Base-by-base conservation (phyloP, 2,888 invertebrate species). In the Eumacrocentrus americanus region DNA sequence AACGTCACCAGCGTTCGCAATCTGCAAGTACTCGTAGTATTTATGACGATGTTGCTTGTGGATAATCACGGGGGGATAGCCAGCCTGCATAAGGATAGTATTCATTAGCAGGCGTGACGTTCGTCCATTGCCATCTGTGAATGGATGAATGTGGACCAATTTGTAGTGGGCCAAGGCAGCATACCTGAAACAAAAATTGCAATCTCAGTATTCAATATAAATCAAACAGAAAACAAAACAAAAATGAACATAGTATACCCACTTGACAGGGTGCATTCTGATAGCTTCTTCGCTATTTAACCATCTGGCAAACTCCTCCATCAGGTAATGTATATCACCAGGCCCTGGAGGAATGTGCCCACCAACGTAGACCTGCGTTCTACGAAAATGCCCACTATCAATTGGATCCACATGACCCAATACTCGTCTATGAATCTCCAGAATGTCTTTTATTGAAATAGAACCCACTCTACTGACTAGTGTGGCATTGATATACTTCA, bases 151-250 rank as follows among this genome's bases (percentile, higher is more conserved):
- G 77, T 93, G 92, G 0, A 98, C 98, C 44, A 98, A 81, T 82
- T 96, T 96, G 82, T 98, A 98, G 83, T 98, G 98, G 0, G 96
- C 97, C 55, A 98, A 82, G 0, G 98, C 98, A 52, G 98, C 97
- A 77, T 92, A 92, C 80, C 95, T 93, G 70, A 7, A 64, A 64
- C 0, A 23, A 35, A 11, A n/a, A 48, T 37, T 9, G 11, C 12
- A 54, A 53, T 29, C 5, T 29, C 9, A 12, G 23, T 25, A 16
- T 25, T 14, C 20, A 9, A n/a, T 22, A 6, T 9, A 1, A 14
- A 25, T 7, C 12, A 25, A 25, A 46, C 12, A 5, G n/a, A 38
- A 22, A 37, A 42, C n/a, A n/a, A n/a, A 40, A 23, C 4, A 47
- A 57, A 34, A 20, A 14, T 25, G 16, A 22, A 25, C 12, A n/a